Conservation (phyloP, 2,797 vertebrate genomes). For the Eptatretus atami region DNA sequence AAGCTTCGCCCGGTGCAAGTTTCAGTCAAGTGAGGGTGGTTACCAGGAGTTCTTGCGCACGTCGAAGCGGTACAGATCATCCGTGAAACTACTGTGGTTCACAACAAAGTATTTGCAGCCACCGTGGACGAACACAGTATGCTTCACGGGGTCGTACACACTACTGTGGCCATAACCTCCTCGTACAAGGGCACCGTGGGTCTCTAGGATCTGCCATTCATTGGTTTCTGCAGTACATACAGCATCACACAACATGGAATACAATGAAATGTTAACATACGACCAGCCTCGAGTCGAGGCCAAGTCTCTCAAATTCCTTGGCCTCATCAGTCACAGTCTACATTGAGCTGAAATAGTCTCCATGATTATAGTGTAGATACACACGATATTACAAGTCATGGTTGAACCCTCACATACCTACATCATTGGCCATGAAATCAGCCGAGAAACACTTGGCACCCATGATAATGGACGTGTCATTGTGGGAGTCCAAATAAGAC, state of each 20-base stretch:
- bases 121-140: constrained; percentile 52
- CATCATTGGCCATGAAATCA: constrained; percentile 67
- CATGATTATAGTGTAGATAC: no score
- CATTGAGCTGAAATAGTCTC: no score
- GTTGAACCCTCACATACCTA: constrained; percentile 25
- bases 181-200: constrained; percentile 48
- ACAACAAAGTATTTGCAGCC: constrained; percentile 90
- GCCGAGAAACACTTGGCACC: constrained; percentile 91
- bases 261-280: no score
- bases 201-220: constrained; percentile 33
- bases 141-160: constrained; percentile 38
- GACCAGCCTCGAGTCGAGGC: no score
- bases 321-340: no score
- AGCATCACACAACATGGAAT: no score
- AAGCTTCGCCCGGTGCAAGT: no score
- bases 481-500: constrained; percentile 21
- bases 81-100: constrained; percentile 69
- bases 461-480: constrained; percentile 90
- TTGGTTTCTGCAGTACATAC: constrained; percentile 19
- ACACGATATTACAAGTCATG: no score
- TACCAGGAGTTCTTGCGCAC: constrained; percentile 50
- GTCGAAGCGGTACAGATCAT: constrained; percentile 59
- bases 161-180: constrained; percentile 92
- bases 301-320: no score
- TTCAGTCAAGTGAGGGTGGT: constrained; percentile 9